Conservation (phyloP, 2,113 vertebrate genomes). For the Ginglymostoma cirratum region DNA sequence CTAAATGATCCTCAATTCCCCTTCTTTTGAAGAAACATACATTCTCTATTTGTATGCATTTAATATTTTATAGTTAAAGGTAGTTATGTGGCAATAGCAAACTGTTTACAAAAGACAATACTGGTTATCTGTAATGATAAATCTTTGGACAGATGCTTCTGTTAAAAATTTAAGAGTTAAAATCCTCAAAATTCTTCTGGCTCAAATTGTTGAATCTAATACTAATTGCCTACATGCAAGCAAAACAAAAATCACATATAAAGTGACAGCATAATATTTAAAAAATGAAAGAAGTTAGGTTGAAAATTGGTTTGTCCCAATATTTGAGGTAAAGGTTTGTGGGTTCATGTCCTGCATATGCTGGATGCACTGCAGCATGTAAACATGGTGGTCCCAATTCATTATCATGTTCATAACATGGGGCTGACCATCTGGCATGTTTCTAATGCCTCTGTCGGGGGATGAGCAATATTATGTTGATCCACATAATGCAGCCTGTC, state of each 20-base stretch:
- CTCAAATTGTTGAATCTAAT: background rate
- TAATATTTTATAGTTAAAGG: background rate
- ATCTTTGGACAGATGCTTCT: background rate
- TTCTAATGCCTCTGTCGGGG: too few species aligned
- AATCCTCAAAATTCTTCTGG: background rate
- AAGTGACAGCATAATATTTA: background rate
- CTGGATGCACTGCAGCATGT: too few species aligned
- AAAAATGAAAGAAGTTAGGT: too few species aligned
- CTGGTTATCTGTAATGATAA: background rate
- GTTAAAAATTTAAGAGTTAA: background rate
- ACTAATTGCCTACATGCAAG: background rate
- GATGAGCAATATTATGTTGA: too few species aligned
- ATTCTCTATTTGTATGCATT: background rate
- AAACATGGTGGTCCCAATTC: too few species aligned
- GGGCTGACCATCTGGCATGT: too few species aligned
- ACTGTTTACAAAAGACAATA: background rate
- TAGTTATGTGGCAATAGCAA: background rate
- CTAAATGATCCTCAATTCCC: background rate
- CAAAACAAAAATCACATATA: background rate
- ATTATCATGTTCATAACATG: too few species aligned
- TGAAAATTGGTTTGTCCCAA: too few species aligned
- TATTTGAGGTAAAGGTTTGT: too few species aligned
- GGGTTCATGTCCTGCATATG: too few species aligned
- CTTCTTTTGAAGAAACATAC: background rate
- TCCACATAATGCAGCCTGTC: too few species aligned